Base-by-base conservation (phyloP, 2,888 invertebrate genomes). In the Archips xylosteana region DNA sequence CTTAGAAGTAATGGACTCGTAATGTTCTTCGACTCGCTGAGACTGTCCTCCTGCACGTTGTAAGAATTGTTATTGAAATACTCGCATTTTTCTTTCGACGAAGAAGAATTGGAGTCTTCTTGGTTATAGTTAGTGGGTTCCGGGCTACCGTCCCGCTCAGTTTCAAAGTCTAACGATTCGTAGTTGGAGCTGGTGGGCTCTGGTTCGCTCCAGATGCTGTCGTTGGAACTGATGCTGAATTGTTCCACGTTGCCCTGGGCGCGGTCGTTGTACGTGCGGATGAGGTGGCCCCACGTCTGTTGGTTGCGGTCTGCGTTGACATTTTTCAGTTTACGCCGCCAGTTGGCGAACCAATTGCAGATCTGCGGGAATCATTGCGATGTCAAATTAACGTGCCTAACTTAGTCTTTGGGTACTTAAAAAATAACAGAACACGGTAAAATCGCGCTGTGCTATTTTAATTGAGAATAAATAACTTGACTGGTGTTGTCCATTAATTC, bases 281-380 rank as follows among this genome's bases (percentile, higher is more conserved):
- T 97, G 5, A 97, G 92, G 84, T 96, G 96, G 2, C 96, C 96
- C 97, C 97, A 97, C 0, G 97, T 96, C 81, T 96, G 96, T 80
- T 96, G 95, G 75, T 96, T 95, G 65, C 96, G 95, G 81, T 97
- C 96, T 59, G 95, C 95, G 77, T 96, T 96, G 0, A 96, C 96
- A 84, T 97, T 97, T 89, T 97, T 97, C 73, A 97, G 89, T 86
- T 97, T 97, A 81, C 97, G 91, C 75, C 97, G 94, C 97, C 97
- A 97, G 83, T 97, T 97, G n/a, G 97, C 97, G 85, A 97, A 97
- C 97, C 97, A 97, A 87, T 97, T 97, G 82, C 96, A 96, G 73
- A 96, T 96, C 96, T 96, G 89, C 5, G 32, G 45, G 12, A 47
- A 63, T 47, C 2, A 8, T 47, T 12, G 47, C 13, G 3, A n/a